Base-by-base conservation (phyloP, 2,797 vertebrate species). In the Loris lydekkerianus region DNA sequence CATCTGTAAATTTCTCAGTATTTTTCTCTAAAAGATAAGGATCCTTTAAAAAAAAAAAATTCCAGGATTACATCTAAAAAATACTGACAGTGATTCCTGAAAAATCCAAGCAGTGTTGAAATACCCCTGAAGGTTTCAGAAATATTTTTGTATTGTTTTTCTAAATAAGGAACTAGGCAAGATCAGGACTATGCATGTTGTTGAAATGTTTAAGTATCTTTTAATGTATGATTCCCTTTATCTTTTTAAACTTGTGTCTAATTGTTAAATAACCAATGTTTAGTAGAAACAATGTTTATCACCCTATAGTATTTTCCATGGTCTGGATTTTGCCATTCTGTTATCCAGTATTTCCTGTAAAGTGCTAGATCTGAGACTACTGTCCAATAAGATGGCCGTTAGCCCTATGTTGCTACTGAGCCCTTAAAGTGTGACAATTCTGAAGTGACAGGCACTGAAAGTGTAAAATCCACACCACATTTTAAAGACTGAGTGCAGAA, bases 1-100 rank as follows among this genome's bases (percentile, higher is more conserved):
- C 70, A 72, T 73, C 34, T n/a, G 2, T 69, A 49, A 90, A 37
- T 61, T 56, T 86, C 81, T 81, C 60, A 61, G 27, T 60, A 43
- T 96, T 83, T 86, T 11, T 86, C 27, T 56, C 82, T 82, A 70
- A 70, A 91, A 76, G 15, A 56, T 93, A 81, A 86, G 40, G 46
- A 60, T 80, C 31, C 34, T 75, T 90, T 63, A 46, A 49, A 78
- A 70, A 53, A 14, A 53, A 4, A 53, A 27, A 75, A 23, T 60
- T 87, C 56, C 18, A 70, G 5, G 23, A 53, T 84, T 23, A 53
- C 13, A 34, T 84, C 37, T 88, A 37, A 77, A 67, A 83, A 40
- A 18, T 5, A 76, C 15, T 29, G 25, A 18, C 40, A 77, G 40
- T 72, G 78, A 21, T 49, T 96, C 37, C 15, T 84, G 46, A 60